Evolutionary conservation across 1,140 invertebrate species (phyloP), one percentile per base, ranked within the genome.

Genomic region (Arctopsyche grandis): DNA sequence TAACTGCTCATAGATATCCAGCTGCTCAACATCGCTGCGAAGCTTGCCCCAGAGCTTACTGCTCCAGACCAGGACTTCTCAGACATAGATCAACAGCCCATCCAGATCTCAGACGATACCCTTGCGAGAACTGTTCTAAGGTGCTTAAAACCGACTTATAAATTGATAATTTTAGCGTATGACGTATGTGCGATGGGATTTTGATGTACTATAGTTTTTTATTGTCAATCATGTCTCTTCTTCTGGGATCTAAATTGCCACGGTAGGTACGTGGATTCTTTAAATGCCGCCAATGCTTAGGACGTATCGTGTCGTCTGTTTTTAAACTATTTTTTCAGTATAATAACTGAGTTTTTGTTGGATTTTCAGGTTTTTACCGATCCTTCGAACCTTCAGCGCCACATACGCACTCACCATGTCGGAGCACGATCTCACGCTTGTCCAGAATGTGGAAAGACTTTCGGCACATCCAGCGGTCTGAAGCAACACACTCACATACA

Each of bases 401-500:
- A 99, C 90, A 98, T 99, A 85, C 91, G 97, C 83, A 93, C 94
- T 52, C 93, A 96, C 85, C 97, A 98, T 93, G 93, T 95, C 19
- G 97, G 97, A 14, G 96, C 96, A 4, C 91, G 97, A 83, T 94
- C 94, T 84, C 97, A 99, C 91, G 96, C 97, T 75, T 99, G 98
- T 87, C 92, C 94, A 69, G 97, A 99, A 89, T 99, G 98, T 88
- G 98, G 98, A 75, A 99, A 99, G 89, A 98, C 98, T 60, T 99
- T 99, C 87, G 97, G 95, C 9, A 98, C 97, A 22, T 97, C 95
- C 69, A 98, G 96, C 60, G 99, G 99, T 9, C 90, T 99, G 43
- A 99, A 99, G 87, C 99, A 99, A 87, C 99, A 99, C 89, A 98
- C 97, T 24, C 98, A 99, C 89, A 99, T 99, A 80, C 99, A 99